Evolutionary conservation across 1,140 invertebrate genomes (phyloP).

Genomic region (Cydia amplana): DNA sequence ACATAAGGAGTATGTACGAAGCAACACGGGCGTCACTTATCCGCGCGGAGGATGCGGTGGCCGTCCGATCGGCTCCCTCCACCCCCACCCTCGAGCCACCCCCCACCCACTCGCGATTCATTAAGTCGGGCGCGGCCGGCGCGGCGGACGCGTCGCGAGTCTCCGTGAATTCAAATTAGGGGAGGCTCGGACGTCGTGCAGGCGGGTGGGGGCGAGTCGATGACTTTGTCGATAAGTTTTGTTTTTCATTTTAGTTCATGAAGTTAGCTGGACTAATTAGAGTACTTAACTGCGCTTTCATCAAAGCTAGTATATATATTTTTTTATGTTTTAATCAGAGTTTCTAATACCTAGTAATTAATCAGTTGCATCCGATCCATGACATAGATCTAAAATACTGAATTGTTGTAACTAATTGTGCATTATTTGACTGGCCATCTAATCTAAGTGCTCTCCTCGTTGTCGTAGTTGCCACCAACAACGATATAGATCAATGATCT

Average conservation of each 20-base stretch:
- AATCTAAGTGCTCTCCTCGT: no score
- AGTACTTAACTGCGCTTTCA: background rate
- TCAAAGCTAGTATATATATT: background rate
- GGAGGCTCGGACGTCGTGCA: constrained; percentile 77
- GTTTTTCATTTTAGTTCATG: constrained; percentile 7
- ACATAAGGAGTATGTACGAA: constrained; percentile 73
- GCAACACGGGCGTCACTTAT: constrained; percentile 78
- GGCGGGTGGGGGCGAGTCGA: constrained; percentile 44
- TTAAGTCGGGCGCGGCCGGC: constrained; percentile 78
- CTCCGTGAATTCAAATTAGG: constrained; percentile 78
- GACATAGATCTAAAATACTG: no score
- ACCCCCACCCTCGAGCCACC: constrained; percentile 44
- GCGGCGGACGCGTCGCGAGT: constrained; percentile 77
- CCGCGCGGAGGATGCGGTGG: constrained; percentile 77
- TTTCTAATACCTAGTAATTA: no score
- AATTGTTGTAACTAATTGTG: no score
- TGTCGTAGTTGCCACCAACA: no score
- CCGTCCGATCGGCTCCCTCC: constrained; percentile 62
- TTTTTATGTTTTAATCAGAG: background rate
- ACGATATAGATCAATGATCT: no score
- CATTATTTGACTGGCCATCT: no score
- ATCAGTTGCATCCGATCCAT: no score
- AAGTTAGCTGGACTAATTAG: constrained; percentile 13
- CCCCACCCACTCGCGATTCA: constrained; percentile 72
- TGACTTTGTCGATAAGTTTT: constrained; percentile 33